Conservation (phyloP, 2,888 invertebrate species). For the Oxyteleia sp. region DNA sequence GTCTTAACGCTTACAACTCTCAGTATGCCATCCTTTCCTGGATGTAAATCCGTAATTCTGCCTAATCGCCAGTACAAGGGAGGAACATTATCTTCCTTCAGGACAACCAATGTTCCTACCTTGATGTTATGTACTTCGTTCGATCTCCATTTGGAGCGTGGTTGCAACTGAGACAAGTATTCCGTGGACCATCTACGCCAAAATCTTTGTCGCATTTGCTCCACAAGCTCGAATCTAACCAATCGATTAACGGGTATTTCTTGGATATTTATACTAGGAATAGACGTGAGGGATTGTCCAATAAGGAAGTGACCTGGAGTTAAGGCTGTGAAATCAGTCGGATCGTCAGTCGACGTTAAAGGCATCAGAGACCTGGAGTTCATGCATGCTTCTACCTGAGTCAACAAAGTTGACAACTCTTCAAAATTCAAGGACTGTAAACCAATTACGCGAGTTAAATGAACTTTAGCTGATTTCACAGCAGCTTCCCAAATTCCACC, state of each 20-base stretch:
- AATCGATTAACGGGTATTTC: neutral
- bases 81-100: no score
- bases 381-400: neutral
- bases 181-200: no score
- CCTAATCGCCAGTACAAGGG: no score
- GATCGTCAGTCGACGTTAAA: neutral
- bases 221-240: neutral
- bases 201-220: neutral
- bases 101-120: no score
- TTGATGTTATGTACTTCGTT: no score
- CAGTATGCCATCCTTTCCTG: no score
- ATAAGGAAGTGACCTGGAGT: neutral
- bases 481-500: neutral
- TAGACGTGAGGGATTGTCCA: neutral
- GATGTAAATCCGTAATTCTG: no score
- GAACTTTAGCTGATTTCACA: neutral
- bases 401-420: neutral
- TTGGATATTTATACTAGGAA: neutral
- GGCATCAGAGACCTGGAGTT: neutral
- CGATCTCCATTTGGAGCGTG: no score
- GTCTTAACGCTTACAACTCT: no score
- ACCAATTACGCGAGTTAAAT: neutral
- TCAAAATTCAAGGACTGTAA: neutral
- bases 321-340: neutral
- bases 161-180: no score